Evolutionary conservation across 2,113 vertebrate species (phyloP).

Genomic region (Cynopterus brachyotis): DNA sequence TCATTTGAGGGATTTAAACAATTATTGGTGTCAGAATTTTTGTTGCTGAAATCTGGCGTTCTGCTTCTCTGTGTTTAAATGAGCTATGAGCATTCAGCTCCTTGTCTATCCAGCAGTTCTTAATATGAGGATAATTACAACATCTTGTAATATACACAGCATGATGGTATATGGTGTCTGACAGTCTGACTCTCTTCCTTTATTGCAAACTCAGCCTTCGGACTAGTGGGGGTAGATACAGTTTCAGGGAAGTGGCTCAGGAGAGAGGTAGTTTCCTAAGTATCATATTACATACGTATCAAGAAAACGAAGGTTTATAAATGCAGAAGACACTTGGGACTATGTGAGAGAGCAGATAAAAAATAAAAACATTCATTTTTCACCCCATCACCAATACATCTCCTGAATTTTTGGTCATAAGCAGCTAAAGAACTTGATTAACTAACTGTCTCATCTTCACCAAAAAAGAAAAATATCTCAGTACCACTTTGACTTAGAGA

Average conservation of each 20-base stretch:
- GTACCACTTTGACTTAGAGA: constrained; percentile 5
- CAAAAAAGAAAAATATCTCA: background rate
- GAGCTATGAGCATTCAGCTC: background rate
- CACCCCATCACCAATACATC: background rate
- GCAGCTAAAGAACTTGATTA: background rate
- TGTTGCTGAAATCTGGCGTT: background rate
- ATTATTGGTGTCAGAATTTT: background rate
- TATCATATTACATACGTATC: constrained; percentile 13
- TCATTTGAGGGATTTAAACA: background rate
- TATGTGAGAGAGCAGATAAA: background rate
- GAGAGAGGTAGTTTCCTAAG: background rate
- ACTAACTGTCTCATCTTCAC: background rate
- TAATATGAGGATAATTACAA: background rate
- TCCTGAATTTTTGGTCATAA: background rate
- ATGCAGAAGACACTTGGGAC: background rate
- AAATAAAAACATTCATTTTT: background rate
- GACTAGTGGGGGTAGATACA: constrained; percentile 8
- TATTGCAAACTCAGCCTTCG: constrained; percentile 69
- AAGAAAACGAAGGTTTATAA: constrained; percentile 15
- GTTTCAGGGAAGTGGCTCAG: background rate
- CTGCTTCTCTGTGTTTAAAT: background rate
- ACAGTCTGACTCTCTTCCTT: background rate
- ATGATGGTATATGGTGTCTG: background rate
- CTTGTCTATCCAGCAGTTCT: background rate
- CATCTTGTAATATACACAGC: background rate